Evolutionary conservation across 2,113 vertebrate genomes (phyloP).

Genomic region (Pygoscelis antarcticus): DNA sequence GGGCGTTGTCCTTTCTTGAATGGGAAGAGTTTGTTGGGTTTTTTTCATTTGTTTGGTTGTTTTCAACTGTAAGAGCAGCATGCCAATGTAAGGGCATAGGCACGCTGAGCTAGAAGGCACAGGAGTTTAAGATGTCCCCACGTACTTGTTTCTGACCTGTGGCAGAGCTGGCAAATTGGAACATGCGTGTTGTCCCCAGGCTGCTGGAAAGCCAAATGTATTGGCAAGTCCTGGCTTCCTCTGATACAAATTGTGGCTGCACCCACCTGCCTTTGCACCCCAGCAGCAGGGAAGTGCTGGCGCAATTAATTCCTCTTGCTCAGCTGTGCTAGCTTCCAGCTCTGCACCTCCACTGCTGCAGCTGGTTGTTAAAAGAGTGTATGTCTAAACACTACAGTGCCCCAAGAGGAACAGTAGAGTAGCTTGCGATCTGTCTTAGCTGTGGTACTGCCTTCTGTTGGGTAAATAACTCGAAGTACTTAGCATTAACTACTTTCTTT

Average conservation of each 20-base stretch:
- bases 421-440: not conserved
- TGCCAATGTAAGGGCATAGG: not conserved
- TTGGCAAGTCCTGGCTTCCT: not conserved
- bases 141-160: not conserved
- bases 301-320: not conserved
- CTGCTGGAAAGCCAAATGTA: not conserved
- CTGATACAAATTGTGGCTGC: not conserved
- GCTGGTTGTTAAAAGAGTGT: not conserved
- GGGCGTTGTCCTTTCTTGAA: not conserved
- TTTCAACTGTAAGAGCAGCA: not conserved
- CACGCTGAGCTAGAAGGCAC: accelerated
- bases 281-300: not conserved
- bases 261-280: not conserved
- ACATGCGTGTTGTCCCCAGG: not conserved
- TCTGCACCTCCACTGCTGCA: not conserved
- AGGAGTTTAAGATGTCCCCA: not conserved
- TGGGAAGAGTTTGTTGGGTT: not conserved
- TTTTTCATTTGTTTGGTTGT: not conserved
- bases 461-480: not conserved
- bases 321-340: not conserved
- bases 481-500: not conserved
- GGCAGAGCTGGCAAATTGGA: not conserved
- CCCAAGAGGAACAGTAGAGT: accelerated
- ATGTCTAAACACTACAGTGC: not conserved
- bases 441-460: not conserved